Conservation (phyloP, 2,113 vertebrate species). For the Cryptomyrus ogoouensis region DNA sequence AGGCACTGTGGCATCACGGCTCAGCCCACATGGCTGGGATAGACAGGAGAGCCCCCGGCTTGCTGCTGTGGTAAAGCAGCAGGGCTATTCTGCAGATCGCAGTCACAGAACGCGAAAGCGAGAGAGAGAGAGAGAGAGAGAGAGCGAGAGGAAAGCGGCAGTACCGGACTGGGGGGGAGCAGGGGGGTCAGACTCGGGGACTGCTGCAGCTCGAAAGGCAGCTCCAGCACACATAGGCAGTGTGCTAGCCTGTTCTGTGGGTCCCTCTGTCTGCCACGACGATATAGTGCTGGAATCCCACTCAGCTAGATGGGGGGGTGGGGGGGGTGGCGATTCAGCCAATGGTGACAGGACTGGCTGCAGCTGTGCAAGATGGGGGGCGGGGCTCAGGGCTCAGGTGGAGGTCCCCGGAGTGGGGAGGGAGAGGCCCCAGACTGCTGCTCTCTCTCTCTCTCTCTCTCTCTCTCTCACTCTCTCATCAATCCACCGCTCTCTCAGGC, state of each 20-base stretch:
- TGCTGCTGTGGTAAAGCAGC: background rate
- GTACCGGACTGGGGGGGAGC: background rate
- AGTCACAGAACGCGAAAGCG: background rate
- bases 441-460: background rate
- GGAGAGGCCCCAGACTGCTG: background rate
- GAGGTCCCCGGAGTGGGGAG: background rate
- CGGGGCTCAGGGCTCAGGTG: slow-evolving; percentile 1
- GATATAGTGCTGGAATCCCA: background rate
- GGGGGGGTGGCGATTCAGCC: background rate
- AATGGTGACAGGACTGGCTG: background rate
- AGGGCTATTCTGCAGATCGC: background rate
- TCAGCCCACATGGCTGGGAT: background rate
- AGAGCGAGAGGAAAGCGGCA: background rate
- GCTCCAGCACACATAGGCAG: background rate
- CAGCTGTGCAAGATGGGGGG: background rate
- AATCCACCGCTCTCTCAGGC: background rate
- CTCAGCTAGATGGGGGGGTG: background rate
- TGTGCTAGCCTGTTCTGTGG: background rate
- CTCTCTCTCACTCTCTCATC: background rate
- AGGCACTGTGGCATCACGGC: background rate
- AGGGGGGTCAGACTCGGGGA: background rate
- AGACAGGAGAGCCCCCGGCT: background rate
- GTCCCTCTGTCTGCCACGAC: background rate
- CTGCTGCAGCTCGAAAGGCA: background rate
- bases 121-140: background rate